phyloP scores from a whole-genome alignment of 2,113 vertebrate species.

The Aegotheles bennettii region DNA sequence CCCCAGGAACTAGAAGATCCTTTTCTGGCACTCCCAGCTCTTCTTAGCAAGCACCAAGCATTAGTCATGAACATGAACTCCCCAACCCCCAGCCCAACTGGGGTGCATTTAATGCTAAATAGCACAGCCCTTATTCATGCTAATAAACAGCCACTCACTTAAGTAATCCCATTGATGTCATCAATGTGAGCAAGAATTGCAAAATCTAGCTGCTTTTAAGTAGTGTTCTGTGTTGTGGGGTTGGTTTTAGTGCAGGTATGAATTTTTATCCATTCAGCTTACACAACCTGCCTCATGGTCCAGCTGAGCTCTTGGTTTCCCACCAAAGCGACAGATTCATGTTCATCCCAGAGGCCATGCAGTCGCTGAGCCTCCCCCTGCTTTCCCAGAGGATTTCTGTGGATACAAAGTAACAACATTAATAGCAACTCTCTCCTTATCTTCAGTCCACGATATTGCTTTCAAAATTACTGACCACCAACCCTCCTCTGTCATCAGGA shows the following conservation, averaged over 20 bases:
- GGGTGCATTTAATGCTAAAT: constrained; percentile 16
- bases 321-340: neutral
- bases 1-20: neutral
- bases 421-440: neutral
- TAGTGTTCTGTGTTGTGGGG: neutral
- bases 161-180: constrained; percentile 38
- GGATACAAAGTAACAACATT: neutral
- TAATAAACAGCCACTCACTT: neutral
- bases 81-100: neutral
- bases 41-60: neutral
- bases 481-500: neutral
- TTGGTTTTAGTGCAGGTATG: fast-evolving
- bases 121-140: constrained; percentile 17
- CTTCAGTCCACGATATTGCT: neutral
- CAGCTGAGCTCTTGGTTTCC: neutral
- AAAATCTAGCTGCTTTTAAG: constrained; percentile 19
- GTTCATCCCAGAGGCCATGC: neutral
- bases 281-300: neutral
- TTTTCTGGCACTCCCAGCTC: constrained; percentile 20
- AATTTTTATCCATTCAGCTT: neutral
- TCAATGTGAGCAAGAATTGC: constrained; percentile 2
- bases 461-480: neutral
- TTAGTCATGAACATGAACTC: constrained; percentile 43
- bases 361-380: neutral
- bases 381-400: neutral